phyloP scores from a whole-genome alignment of 2,888 invertebrate species.

The Cerceris ruficornis region DNA sequence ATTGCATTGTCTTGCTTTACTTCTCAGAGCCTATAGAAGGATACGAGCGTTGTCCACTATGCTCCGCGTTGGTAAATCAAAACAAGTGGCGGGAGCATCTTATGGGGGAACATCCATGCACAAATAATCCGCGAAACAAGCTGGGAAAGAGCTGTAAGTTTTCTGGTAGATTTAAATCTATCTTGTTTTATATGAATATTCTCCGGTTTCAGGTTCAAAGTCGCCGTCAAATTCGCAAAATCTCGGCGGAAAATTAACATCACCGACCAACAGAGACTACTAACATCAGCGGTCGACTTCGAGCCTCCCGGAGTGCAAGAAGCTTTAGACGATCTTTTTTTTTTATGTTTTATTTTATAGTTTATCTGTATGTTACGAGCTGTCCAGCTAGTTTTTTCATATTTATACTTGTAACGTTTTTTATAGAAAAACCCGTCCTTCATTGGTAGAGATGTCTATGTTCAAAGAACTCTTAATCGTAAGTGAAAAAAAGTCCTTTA shows the following conservation, averaged over 20 bases:
- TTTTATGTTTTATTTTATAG: conserved; percentile 68
- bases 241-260: conserved; percentile 76
- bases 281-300: conserved; percentile 66
- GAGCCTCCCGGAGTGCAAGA: conserved; percentile 47
- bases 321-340: conserved; percentile 64
- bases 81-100: conserved; percentile 93
- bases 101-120: conserved; percentile 84
- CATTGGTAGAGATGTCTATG: conserved; percentile 55
- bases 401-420: conserved; percentile 71
- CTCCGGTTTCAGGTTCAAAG: conserved; percentile 72
- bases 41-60: conserved; percentile 93
- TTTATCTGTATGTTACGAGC: conserved; percentile 72
- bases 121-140: conserved; percentile 78
- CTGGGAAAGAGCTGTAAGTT: conserved; percentile 74
- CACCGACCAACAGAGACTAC: conserved; percentile 77
- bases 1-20: not conserved
- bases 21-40: conserved; percentile 83
- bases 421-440: conserved; percentile 75
- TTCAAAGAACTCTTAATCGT: conserved; percentile 48
- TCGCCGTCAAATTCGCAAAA: conserved; percentile 78
- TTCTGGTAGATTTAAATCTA: not conserved
- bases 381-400: conserved; percentile 70
- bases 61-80: conserved; percentile 91
- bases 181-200: not conserved
- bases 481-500: conserved; percentile 46